These are phyloP conservation scores for Halocaridina rubra DNA, from an alignment of 2,888 invertebrate species.

Conservation along the genomic window DNA sequence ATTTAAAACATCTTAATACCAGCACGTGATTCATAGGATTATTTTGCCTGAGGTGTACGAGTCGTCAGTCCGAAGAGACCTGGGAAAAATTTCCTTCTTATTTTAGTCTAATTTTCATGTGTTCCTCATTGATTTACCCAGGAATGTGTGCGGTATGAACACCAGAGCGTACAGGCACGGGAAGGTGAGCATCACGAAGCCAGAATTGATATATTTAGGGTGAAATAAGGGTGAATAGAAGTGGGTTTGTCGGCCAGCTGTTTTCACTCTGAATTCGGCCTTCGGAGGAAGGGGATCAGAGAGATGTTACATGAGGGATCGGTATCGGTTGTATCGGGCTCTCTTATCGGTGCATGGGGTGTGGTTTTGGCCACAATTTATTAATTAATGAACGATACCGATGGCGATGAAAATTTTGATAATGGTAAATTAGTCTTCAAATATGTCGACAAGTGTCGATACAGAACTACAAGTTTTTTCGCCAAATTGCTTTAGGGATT, in stretches of 20 bases:
- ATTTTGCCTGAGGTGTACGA: constrained; percentile 49
- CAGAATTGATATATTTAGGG: not conserved
- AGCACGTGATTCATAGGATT: constrained; percentile 6
- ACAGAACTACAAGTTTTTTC: no score
- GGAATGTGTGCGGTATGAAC: constrained; percentile 49
- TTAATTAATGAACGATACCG: no score
- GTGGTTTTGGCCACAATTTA: no score
- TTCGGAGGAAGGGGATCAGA: not conserved
- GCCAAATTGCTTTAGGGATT: no score
- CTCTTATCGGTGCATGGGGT: no score
- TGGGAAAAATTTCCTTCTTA: not conserved
- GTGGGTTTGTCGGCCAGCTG: constrained; percentile 45
- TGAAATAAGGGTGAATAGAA: constrained; percentile 24
- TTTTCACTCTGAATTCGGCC: not conserved
- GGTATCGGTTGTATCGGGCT: no score
- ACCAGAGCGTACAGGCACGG: constrained; percentile 46
- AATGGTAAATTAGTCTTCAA: no score
- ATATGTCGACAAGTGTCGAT: no score
- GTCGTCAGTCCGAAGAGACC: constrained; percentile 33
- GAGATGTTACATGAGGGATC: no score
- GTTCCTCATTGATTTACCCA: constrained; percentile 42
- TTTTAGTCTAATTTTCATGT: constrained; percentile 29
- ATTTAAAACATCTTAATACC: no score
- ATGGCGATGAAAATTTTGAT: no score
- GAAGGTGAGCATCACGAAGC: constrained; percentile 39